phyloP scores from a whole-genome alignment of 2,888 invertebrate genomes.

The Macrophya alboannulata region DNA sequence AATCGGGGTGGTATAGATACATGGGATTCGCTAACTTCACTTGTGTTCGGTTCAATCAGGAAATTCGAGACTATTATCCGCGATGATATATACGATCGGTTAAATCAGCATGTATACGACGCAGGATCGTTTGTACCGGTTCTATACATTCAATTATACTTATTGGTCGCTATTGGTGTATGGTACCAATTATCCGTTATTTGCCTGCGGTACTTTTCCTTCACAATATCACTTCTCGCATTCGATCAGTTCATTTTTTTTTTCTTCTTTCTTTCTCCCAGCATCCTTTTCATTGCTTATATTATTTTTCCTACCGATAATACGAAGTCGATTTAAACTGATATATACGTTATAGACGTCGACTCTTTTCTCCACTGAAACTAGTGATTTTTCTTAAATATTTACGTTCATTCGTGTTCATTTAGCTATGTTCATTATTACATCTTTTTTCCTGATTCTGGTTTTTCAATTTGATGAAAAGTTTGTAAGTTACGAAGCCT shows the following conservation, averaged over 20 bases:
- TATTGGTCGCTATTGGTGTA: not conserved
- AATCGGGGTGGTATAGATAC: not conserved
- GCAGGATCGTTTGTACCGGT: not conserved
- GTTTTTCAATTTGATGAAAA: not conserved
- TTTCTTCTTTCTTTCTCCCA: not conserved
- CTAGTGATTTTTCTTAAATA: too few species aligned
- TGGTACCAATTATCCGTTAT: conserved; percentile 17
- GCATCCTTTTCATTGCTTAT: too few species aligned
- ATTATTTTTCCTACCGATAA: not conserved
- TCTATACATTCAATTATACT: not conserved
- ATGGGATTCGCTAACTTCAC: not conserved
- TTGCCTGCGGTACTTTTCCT: conserved; percentile 9
- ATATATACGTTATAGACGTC: not conserved
- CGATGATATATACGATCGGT: not conserved
- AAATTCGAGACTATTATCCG: conserved; percentile 9
- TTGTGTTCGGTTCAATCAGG: not conserved
- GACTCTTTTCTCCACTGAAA: not conserved
- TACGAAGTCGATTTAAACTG: not conserved
- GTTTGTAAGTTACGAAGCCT: not conserved
- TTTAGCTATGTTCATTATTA: not conserved
- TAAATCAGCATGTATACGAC: not conserved
- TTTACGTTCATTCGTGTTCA: too few species aligned
- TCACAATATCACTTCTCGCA: not conserved
- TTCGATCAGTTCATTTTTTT: not conserved
- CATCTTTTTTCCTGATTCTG: not conserved